Evolutionary conservation across 64 coral and sea anemone genomes (phyloP).

Genomic region (Porites australiensis): DNA sequence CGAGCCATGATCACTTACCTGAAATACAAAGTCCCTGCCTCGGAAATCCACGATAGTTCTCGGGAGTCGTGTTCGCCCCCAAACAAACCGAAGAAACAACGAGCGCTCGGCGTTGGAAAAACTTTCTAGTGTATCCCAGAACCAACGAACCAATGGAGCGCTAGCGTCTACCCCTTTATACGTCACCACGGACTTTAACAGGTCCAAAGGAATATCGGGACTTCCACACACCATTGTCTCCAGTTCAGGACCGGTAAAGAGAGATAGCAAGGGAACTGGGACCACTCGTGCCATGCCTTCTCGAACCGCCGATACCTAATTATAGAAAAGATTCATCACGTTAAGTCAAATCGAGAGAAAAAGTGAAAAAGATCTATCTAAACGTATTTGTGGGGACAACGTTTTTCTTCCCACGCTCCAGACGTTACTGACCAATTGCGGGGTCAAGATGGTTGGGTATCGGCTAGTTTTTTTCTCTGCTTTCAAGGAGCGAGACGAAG

Average conservation of each 20-base stretch:
- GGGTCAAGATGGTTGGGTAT: too few relatives aligned
- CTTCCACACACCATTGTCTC: conserved; percentile 99
- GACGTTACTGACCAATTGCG: too few relatives aligned
- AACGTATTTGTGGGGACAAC: too few relatives aligned
- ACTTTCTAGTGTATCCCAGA: conserved; percentile 97
- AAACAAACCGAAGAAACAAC: conserved; percentile 96
- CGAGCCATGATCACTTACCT: conserved; percentile 47
- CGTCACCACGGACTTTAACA: conserved; percentile 93
- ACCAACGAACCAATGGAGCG: conserved; percentile 92
- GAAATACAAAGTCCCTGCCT: conserved; percentile 98
- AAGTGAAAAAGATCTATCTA: too few relatives aligned
- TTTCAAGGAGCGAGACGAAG: too few relatives aligned
- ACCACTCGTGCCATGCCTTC: conserved; percentile 97
- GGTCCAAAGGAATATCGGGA: conserved; percentile 96
- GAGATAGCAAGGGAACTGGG: conserved; percentile 90
- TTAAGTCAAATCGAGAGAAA: not conserved
- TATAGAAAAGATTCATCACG: not conserved
- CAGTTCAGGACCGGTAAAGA: conserved; percentile 93
- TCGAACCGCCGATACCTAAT: conserved; percentile 81
- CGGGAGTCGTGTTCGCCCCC: conserved; percentile 97
- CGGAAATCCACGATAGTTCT: conserved; percentile 98
- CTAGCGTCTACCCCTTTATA: conserved; percentile 94
- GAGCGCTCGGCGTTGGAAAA: conserved; percentile 99
- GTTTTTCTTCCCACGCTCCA: too few relatives aligned
- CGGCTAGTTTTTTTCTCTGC: too few relatives aligned